Percentiles rank a stretch among this genome's conserved stretches.
These are phyloP conservation scores for Globodera ellingtonae DNA, from an alignment of 1,140 invertebrate genomes.

Conservation along the genomic window DNA sequence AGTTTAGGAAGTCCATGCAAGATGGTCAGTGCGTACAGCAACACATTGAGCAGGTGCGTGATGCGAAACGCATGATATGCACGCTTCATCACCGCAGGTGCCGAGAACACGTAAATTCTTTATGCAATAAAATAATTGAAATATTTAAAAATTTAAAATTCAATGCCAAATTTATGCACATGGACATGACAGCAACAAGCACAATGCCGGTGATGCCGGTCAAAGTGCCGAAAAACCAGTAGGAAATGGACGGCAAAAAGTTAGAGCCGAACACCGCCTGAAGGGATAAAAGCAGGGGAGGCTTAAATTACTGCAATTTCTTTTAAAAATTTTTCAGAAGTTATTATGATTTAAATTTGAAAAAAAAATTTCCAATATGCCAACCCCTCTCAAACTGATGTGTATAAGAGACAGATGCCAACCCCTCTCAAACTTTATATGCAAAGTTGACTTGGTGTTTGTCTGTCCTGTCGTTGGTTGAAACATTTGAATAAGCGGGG, in stretches of 20 bases:
- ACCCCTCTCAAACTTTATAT: too few relatives aligned
- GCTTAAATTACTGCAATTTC: too few relatives aligned
- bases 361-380: too few relatives aligned
- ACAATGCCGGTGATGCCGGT: constrained; percentile 89
- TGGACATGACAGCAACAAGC: constrained; percentile 83
- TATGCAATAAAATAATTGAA: constrained; percentile 73
- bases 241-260: constrained; percentile 64
- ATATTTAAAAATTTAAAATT: not conserved
- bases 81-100: constrained; percentile 86
- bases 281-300: not conserved
- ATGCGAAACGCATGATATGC: constrained; percentile 96
- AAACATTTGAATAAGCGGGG: too few relatives aligned
- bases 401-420: too few relatives aligned
- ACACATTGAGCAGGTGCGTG: constrained; percentile 89
- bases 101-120: constrained; percentile 90
- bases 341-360: too few relatives aligned
- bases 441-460: too few relatives aligned
- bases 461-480: too few relatives aligned
- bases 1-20: constrained; percentile 91
- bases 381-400: too few relatives aligned
- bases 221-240: constrained; percentile 65
- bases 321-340: too few relatives aligned
- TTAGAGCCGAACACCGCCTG: constrained; percentile 57
- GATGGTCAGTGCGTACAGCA: constrained; percentile 84
- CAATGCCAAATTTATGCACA: constrained; percentile 9